Evolutionary conservation across 2,797 vertebrate species (phyloP).

Genomic region (Epinephelus malabaricus): DNA sequence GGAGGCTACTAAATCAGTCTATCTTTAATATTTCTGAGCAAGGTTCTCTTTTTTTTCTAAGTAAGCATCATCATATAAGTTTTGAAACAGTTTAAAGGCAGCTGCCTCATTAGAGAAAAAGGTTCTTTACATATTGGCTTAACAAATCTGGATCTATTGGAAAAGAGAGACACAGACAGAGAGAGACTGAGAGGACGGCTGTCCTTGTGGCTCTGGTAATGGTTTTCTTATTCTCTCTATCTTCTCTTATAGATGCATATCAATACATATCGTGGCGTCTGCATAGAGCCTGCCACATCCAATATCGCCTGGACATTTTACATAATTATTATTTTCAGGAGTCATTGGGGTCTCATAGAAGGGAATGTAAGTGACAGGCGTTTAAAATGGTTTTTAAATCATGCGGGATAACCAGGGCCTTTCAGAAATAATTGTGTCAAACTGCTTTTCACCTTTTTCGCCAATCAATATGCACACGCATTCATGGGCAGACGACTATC

Average conservation of each 20-base stretch:
- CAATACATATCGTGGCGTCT: constrained; percentile 72
- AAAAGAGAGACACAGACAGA: constrained; percentile 30
- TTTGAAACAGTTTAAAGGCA: constrained; percentile 42
- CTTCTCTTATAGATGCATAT: constrained; percentile 83
- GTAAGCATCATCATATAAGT: constrained; percentile 16
- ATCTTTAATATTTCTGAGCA: constrained; percentile 38
- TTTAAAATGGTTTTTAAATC: constrained; percentile 90
- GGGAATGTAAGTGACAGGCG: constrained; percentile 87
- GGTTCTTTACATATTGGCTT: constrained; percentile 13
- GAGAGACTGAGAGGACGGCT: constrained; percentile 47
- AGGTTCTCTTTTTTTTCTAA: constrained; percentile 16
- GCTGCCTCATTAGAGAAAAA: constrained; percentile 8
- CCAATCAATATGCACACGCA: constrained; percentile 89
- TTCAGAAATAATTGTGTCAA: constrained; percentile 90
- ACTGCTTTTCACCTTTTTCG: constrained; percentile 89
- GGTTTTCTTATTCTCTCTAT: constrained; percentile 72
- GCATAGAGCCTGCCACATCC: constrained; percentile 81
- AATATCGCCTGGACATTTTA: constrained; percentile 85
- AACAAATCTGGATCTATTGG: constrained; percentile 40
- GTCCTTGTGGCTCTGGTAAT: constrained; percentile 66
- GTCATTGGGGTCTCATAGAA: constrained; percentile 84
- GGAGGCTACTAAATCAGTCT: constrained; percentile 44
- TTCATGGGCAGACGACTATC: constrained; percentile 85
- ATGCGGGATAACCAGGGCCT: constrained; percentile 84
- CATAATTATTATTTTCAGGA: constrained; percentile 89